phyloP scores from a whole-genome alignment of 2,797 vertebrate genomes.

The Hypotaenidia okinawae region DNA sequence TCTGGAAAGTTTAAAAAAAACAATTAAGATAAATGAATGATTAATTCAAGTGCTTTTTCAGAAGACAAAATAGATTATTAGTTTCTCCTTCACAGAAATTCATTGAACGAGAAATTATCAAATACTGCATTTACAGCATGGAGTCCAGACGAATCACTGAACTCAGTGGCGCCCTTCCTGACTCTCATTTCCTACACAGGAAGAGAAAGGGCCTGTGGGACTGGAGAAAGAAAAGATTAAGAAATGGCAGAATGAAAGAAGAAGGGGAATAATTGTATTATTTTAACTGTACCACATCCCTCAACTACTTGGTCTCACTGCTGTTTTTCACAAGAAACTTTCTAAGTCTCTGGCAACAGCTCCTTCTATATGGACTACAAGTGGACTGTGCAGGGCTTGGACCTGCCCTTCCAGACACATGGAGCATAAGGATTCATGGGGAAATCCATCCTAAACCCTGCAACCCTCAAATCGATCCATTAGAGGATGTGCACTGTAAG shows the following conservation, averaged over 20 bases:
- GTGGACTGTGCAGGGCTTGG: neutral
- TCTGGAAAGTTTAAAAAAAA: neutral
- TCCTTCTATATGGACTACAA: neutral
- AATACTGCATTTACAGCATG: neutral
- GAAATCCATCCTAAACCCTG: neutral
- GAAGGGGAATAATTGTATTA: neutral
- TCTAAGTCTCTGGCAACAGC: neutral
- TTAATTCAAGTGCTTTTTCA: slow-evolving; percentile 12
- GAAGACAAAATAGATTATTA: neutral
- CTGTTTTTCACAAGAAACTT: neutral
- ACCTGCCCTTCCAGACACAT: neutral
- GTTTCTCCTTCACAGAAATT: neutral
- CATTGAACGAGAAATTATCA: neutral
- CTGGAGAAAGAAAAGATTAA: neutral
- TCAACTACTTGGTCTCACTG: neutral
- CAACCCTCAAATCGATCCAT: neutral
- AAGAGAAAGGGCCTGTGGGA: neutral
- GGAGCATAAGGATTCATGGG: neutral
- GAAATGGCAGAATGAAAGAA: neutral
- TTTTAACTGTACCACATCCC: neutral
- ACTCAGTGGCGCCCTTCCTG: neutral
- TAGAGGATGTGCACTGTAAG: neutral
- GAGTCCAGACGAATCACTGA: neutral
- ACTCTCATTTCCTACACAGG: neutral
- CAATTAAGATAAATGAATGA: slow-evolving; percentile 31